Base-by-base conservation (phyloP, 2,888 invertebrate species). In the Brachypterus glaber region DNA sequence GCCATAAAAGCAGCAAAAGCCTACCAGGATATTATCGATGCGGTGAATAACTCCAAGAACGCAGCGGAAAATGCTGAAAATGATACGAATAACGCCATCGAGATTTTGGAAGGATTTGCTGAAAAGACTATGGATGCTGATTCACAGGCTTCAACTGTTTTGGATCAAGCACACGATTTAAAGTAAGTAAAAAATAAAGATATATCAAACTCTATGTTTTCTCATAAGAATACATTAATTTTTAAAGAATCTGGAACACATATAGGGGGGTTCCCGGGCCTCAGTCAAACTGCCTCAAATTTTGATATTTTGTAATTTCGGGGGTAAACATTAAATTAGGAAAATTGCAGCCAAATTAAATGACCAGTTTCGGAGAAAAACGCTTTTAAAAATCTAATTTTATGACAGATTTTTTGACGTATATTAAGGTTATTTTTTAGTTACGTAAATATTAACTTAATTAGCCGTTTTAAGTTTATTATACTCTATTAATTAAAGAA, bases 1-100 rank as follows among this genome's bases (percentile, higher is more conserved):
- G 91, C 91, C 0, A 79, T 92, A 16, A 74, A 73, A 47, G 95
- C 93, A 0, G 92, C 91, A 0, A 85, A 83, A 1, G 89, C 91
- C 0, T 95, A 92, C 60, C 76, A 79, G 2, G 79, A 85, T 43
- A 96, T 96, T 39, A 82, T 81, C 38, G 64, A 72, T 11, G 79
- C 81, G 0, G 77, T 87, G 0, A 66, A 73, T 27, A 73, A 77
- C 13, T 91, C 93, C 0, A 68, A 74, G 1, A 64, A 62, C 3
- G 81, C 82, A 0, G 78, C 60, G 1, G 78, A 79, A 51, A 79
- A 84, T 1, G 77, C 79, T 0, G 55, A 62, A 31, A 68, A 77
- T 57, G 77, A 65, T 51, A 57, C 57, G 15, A 49, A 48, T 31
- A 47, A 51, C 31, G 49, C 60, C 7, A 48, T 49, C 3, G 51